Percentiles rank a stretch among this genome's conserved stretches.
Conservation (phyloP, 64 coral and sea anemone genomes). For the Porites lutea region DNA sequence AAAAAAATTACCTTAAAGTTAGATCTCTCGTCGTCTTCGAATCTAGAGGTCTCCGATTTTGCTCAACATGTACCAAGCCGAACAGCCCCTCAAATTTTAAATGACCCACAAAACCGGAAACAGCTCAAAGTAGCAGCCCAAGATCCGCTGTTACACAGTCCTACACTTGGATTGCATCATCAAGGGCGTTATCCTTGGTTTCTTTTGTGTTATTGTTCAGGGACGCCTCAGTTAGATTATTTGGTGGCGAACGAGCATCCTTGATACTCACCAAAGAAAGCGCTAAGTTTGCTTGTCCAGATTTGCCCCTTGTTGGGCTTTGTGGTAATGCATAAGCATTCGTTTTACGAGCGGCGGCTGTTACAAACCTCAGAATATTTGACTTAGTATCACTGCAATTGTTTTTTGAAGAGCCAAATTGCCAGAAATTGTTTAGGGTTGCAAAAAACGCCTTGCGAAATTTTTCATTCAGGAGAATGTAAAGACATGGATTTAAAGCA, state of each 20-base stretch:
- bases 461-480: slow-evolving; percentile 30
- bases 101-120: no score
- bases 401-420: no score
- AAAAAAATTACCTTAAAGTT: no score
- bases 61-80: no score
- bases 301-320: not conserved
- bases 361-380: not conserved
- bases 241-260: not conserved
- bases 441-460: slow-evolving; percentile 25
- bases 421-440: no score
- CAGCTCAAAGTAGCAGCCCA: no score
- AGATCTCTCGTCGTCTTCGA: no score
- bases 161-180: no score
- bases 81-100: no score
- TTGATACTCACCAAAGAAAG: not conserved
- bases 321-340: not conserved
- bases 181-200: no score
- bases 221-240: not conserved
- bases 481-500: slow-evolving; percentile 64
- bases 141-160: no score
- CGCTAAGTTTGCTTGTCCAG: not conserved
- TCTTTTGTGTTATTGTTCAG: not conserved
- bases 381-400: not conserved
- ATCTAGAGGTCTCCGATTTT: no score
- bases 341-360: not conserved